These are phyloP conservation scores for Anas acuta DNA, from an alignment of 2,797 vertebrate species.

Conservation along the genomic window DNA sequence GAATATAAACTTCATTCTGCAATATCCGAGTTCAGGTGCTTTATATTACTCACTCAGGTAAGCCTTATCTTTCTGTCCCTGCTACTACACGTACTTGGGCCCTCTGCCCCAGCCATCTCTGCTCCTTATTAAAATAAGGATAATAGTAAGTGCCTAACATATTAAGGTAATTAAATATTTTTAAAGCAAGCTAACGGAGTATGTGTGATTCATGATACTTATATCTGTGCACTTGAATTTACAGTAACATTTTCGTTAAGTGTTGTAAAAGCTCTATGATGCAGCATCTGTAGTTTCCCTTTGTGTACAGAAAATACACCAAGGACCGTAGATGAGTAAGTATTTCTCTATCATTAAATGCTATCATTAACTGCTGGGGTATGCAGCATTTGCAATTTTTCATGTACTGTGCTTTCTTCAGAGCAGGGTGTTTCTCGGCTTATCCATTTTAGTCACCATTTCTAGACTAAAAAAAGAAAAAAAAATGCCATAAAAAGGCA, in stretches of 20 bases:
- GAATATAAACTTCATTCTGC: neutral
- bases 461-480: neutral
- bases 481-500: neutral
- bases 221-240: neutral
- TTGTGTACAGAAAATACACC: neutral
- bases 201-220: neutral
- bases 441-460: neutral
- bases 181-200: neutral
- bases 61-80: neutral
- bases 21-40: neutral
- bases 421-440: neutral
- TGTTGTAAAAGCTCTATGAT: neutral
- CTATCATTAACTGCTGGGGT: neutral
- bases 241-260: neutral
- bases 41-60: neutral
- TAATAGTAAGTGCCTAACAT: neutral
- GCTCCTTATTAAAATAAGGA: neutral
- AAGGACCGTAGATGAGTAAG: neutral
- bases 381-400: neutral
- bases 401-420: neutral
- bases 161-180: neutral
- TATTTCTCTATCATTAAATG: neutral
- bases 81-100: neutral
- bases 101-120: neutral
- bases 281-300: neutral